phyloP scores from a whole-genome alignment of 2,113 vertebrate genomes.

The Salvator merianae region DNA sequence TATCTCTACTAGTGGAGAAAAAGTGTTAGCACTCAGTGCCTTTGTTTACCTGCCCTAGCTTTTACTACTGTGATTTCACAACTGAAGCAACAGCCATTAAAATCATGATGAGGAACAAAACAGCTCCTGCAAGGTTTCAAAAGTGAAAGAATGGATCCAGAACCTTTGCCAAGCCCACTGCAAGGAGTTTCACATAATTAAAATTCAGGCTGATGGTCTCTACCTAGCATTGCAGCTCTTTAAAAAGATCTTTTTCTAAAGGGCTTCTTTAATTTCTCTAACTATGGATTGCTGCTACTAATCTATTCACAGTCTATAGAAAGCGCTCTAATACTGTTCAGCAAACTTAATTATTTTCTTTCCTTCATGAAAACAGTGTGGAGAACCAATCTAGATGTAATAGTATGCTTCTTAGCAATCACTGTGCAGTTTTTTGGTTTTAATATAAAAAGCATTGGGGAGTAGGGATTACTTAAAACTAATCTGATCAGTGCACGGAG shows the following conservation, averaged over 20 bases:
- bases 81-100: not conserved
- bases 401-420: not conserved
- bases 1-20: not conserved
- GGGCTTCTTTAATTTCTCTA: not conserved
- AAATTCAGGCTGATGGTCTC: slow-evolving; percentile 2
- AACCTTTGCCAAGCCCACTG: not conserved
- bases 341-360: no score
- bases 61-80: slow-evolving; percentile 27
- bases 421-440: not conserved
- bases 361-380: not conserved
- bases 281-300: not conserved
- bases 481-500: not conserved
- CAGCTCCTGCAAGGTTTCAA: not conserved
- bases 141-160: slow-evolving; percentile 10
- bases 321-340: not conserved
- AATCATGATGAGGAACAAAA: slow-evolving; percentile 1
- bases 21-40: slow-evolving; percentile 40
- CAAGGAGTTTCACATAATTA: not conserved
- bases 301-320: not conserved
- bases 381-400: not conserved
- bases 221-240: not conserved
- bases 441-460: not conserved
- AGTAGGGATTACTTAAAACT: not conserved
- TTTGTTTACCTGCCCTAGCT: slow-evolving; percentile 21
- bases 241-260: not conserved